These are phyloP conservation scores for Amiota minor DNA, from an alignment of 2,888 invertebrate genomes.

Conservation along the genomic window DNA sequence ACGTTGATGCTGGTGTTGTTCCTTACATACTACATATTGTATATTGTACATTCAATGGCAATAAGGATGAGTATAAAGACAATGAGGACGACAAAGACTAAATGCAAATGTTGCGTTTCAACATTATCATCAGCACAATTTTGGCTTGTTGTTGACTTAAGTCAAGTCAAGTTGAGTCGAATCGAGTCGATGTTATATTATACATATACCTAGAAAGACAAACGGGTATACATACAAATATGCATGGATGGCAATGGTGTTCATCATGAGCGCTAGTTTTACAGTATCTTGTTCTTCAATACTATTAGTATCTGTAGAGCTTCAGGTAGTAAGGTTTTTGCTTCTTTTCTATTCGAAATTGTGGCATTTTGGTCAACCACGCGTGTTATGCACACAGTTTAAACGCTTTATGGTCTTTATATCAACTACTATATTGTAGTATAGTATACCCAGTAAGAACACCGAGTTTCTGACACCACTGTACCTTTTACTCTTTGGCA, in stretches of 20 bases:
- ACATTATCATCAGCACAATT: constrained; percentile 3
- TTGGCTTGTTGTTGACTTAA: too few species aligned
- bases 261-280: background rate
- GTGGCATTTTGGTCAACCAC: constrained; percentile 46
- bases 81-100: constrained; percentile 6
- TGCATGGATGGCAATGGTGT: constrained; percentile 37
- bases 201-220: background rate
- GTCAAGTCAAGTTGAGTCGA: too few species aligned
- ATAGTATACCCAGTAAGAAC: too few species aligned
- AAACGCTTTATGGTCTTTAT: constrained; percentile 23
- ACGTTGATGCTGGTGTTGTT: too few species aligned
- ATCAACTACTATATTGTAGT: constrained; percentile 29
- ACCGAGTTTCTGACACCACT: too few species aligned
- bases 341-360: constrained; percentile 11
- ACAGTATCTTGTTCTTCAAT: too few species aligned
- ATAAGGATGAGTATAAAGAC: too few species aligned
- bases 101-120: background rate
- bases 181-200: background rate
- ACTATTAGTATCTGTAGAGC: too few species aligned
- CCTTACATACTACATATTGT: too few species aligned
- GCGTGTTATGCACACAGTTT: constrained; percentile 27
- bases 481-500: background rate
- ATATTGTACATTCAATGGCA: too few species aligned
- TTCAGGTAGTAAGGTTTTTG: too few species aligned
- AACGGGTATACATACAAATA: background rate